These are phyloP conservation scores for Chelon auratus DNA, from an alignment of 2,797 vertebrate species.

Conservation along the genomic window DNA sequence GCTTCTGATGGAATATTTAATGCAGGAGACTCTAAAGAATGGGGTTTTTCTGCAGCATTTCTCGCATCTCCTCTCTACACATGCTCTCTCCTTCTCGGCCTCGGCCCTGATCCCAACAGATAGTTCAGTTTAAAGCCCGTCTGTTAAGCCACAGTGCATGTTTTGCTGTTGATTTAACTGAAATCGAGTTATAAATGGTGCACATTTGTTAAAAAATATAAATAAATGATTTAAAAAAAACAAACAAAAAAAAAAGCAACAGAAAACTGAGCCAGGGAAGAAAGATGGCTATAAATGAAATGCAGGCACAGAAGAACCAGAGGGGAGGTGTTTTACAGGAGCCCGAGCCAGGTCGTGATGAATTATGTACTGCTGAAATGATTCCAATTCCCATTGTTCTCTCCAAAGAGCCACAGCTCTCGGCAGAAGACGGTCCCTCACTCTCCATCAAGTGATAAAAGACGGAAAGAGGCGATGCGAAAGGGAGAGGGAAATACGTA, in stretches of 20 bases:
- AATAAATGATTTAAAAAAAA: no score
- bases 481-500: slow-evolving; percentile 5
- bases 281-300: slow-evolving; percentile 31
- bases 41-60: slow-evolving; percentile 40
- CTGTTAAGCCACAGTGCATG: not conserved
- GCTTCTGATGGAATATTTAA: slow-evolving; percentile 73
- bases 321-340: slow-evolving; percentile 49
- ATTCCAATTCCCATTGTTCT: slow-evolving; percentile 65
- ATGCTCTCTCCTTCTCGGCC: slow-evolving; percentile 1
- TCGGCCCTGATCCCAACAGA: slow-evolving; percentile 11
- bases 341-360: slow-evolving; percentile 43
- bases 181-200: not conserved
- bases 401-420: slow-evolving; percentile 41
- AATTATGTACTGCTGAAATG: slow-evolving; percentile 68
- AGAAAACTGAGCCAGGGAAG: not conserved
- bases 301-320: slow-evolving; percentile 1
- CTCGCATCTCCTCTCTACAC: slow-evolving; percentile 41
- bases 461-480: slow-evolving; percentile 27
- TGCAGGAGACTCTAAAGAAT: slow-evolving; percentile 55
- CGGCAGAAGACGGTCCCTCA: slow-evolving; percentile 37
- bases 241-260: not conserved
- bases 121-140: slow-evolving; percentile 14
- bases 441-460: slow-evolving; percentile 33
- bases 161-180: not conserved
- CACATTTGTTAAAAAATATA: not conserved